phyloP scores from a whole-genome alignment of 2,113 vertebrate genomes.

The Rana temporaria region DNA sequence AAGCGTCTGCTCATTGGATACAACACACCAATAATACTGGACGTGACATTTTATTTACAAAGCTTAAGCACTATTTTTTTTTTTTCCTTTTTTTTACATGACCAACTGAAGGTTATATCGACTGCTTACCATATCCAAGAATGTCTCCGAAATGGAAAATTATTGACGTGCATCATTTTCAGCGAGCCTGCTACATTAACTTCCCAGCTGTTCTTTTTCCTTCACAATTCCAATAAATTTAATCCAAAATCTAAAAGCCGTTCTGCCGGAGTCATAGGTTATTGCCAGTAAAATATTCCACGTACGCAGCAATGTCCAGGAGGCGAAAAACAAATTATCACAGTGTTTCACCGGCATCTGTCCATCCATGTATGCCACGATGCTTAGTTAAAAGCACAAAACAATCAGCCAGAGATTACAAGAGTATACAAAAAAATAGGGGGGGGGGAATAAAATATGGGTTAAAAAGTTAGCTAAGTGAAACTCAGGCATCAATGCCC shows the following conservation, averaged over 20 bases:
- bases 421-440: neutral
- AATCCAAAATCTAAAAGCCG: slow-evolving; percentile 73
- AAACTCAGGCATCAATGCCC: slow-evolving; percentile 42
- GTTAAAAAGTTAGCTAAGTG: slow-evolving; percentile 37
- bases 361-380: slow-evolving; percentile 75
- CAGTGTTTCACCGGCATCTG: slow-evolving; percentile 68
- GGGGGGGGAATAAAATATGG: neutral
- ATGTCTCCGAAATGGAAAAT: slow-evolving; percentile 94
- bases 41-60: slow-evolving; percentile 66
- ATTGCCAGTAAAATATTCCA: slow-evolving; percentile 78
- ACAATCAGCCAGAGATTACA: neutral
- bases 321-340: slow-evolving; percentile 66
- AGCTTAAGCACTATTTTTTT: slow-evolving; percentile 56
- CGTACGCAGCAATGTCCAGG: slow-evolving; percentile 67
- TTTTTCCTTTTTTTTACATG: slow-evolving; percentile 56
- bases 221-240: slow-evolving; percentile 73
- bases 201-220: slow-evolving; percentile 69
- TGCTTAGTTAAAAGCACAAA: slow-evolving; percentile 62
- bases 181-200: slow-evolving; percentile 78
- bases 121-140: slow-evolving; percentile 99
- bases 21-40: slow-evolving; percentile 4
- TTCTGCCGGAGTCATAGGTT: slow-evolving; percentile 72
- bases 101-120: slow-evolving; percentile 63
- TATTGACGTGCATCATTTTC: slow-evolving; percentile 94
- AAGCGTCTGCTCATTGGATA: neutral